Conservation (phyloP, 2,113 vertebrate genomes). For the Mus spicilegus region DNA sequence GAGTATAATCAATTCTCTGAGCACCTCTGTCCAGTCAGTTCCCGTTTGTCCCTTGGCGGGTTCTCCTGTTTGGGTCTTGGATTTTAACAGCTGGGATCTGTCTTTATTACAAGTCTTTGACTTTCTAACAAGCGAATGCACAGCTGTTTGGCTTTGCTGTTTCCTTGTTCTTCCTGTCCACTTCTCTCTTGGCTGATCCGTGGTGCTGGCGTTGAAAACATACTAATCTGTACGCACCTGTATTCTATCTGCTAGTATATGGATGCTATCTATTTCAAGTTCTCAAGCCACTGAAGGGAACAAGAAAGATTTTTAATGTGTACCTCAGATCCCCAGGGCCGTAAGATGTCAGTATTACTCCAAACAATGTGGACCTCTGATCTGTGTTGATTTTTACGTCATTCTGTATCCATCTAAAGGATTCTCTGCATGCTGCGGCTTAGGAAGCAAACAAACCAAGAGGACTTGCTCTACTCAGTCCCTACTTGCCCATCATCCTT, state of each 20-base stretch:
- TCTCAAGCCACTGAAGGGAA: background rate
- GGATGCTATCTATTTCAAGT: background rate
- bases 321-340: background rate
- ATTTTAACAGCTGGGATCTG: background rate
- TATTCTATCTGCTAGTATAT: background rate
- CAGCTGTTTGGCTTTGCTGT: background rate
- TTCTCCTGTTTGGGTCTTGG: background rate
- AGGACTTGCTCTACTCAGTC: background rate
- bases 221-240: background rate
- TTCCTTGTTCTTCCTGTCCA: background rate
- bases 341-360: background rate
- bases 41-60: background rate
- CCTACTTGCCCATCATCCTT: background rate
- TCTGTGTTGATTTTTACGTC: background rate
- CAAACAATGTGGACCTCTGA: background rate
- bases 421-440: background rate
- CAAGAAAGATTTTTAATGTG: rapidly evolving
- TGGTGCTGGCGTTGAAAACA: background rate
- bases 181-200: background rate
- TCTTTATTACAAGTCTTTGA: background rate
- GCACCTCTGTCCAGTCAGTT: background rate
- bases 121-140: background rate
- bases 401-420: background rate
- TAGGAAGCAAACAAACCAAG: background rate
- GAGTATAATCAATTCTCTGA: background rate